These are phyloP conservation scores for Taenaris catops DNA, from an alignment of 2,888 invertebrate species.

Conservation along the genomic window DNA sequence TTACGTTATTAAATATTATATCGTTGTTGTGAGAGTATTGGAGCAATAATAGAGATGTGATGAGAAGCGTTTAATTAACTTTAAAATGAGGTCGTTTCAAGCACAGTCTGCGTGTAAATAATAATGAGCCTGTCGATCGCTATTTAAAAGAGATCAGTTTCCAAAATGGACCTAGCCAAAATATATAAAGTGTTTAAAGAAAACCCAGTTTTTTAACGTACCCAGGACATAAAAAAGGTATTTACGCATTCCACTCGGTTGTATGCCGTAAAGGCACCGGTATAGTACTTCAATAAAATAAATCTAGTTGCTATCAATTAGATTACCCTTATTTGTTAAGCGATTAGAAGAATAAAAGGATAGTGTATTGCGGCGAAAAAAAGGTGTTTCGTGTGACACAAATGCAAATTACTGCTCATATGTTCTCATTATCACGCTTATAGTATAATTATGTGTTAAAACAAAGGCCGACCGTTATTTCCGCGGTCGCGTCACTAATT, in stretches of 20 bases:
- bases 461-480: constrained; percentile 37
- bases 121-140: constrained; percentile 12
- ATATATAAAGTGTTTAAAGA: too few relatives aligned
- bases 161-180: too few relatives aligned
- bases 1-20: too few relatives aligned
- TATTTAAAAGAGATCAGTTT: too few relatives aligned
- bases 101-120: constrained; percentile 8
- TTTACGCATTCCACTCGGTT: too few relatives aligned
- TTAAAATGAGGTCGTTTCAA: constrained; percentile 17
- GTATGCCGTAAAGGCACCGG: too few relatives aligned
- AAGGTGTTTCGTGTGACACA: constrained; percentile 12
- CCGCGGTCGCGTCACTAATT: constrained; percentile 29
- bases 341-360: too few relatives aligned
- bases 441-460: constrained; percentile 27
- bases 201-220: too few relatives aligned
- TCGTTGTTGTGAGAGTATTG: constrained; percentile 2
- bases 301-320: too few relatives aligned
- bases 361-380: constrained; percentile 6
- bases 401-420: constrained; percentile 18
- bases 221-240: too few relatives aligned
- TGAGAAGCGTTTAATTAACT: constrained; percentile 66
- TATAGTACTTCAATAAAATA: too few relatives aligned
- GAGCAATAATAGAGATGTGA: constrained; percentile 54
- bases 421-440: constrained; percentile 23
- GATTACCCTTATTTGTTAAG: too few relatives aligned